These are phyloP conservation scores for Crematogaster levior DNA, from an alignment of 2,888 invertebrate genomes.

Conservation along the genomic window DNA sequence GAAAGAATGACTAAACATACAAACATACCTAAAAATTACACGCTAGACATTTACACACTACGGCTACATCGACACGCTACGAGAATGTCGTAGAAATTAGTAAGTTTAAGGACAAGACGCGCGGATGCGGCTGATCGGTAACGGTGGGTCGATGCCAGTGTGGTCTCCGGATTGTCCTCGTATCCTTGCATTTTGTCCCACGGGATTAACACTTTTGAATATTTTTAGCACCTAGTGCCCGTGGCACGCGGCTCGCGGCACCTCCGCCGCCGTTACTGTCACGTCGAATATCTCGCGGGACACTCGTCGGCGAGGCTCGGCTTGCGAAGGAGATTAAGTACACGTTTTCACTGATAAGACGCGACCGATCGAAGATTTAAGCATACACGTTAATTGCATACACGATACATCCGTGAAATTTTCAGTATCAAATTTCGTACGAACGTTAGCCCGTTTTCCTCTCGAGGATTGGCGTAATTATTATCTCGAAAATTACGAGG, in stretches of 20 bases:
- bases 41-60: slow-evolving; percentile 69
- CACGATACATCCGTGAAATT: slow-evolving; percentile 11
- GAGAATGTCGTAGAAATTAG: slow-evolving; percentile 63
- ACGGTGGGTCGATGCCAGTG: slow-evolving; percentile 65
- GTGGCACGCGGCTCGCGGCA: slow-evolving; percentile 75
- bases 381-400: neutral
- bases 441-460: neutral
- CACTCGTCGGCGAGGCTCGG: slow-evolving; percentile 51
- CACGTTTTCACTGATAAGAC: neutral
- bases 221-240: slow-evolving; percentile 82
- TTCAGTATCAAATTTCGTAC: neutral
- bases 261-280: slow-evolving; percentile 70
- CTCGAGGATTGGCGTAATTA: neutral
- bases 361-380: neutral
- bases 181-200: slow-evolving; percentile 72
- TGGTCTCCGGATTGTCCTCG: slow-evolving; percentile 61
- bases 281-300: neutral
- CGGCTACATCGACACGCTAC: slow-evolving; percentile 58
- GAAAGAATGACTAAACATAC: slow-evolving; percentile 67
- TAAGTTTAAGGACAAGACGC: slow-evolving; percentile 58
- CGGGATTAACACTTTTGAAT: slow-evolving; percentile 74
- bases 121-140: slow-evolving; percentile 55
- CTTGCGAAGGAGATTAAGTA: neutral
- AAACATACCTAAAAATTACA: slow-evolving; percentile 61
- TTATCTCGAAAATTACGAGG: slow-evolving; percentile 3